These are phyloP conservation scores for Drosophila arizonae DNA, from an alignment of 1,140 invertebrate genomes.

Conservation along the genomic window DNA sequence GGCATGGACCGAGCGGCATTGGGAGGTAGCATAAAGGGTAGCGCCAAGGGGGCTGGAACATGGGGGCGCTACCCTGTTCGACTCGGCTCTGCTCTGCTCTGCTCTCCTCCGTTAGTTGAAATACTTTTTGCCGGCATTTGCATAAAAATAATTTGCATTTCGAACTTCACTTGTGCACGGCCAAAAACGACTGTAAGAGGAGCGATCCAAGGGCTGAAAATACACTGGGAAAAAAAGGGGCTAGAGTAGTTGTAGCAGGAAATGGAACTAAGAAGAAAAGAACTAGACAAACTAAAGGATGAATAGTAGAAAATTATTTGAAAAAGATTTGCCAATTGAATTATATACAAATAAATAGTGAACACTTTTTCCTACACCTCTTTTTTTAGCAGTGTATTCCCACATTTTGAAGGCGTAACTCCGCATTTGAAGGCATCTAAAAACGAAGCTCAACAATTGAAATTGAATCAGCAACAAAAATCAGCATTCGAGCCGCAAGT, in stretches of 20 bases:
- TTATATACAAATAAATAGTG: too few relatives aligned
- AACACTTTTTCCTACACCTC: too few relatives aligned
- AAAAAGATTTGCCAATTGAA: too few relatives aligned
- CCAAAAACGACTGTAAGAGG: background rate
- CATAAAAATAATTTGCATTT: constrained; percentile 68
- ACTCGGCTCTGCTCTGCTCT: background rate
- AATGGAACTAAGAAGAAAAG: too few relatives aligned
- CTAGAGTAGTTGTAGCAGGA: background rate
- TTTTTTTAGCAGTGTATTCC: background rate
- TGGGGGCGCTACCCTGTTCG: background rate
- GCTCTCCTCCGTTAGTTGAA: constrained; percentile 38
- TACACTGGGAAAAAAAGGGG: background rate
- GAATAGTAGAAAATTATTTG: too few relatives aligned
- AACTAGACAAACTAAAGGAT: too few relatives aligned
- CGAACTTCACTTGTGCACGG: constrained; percentile 31
- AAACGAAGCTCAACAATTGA: constrained; percentile 59
- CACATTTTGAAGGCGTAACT: constrained; percentile 12
- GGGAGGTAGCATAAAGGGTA: background rate
- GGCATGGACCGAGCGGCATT: background rate
- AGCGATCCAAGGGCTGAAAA: background rate
- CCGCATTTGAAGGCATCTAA: constrained; percentile 21
- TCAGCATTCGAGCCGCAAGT: constrained; percentile 61
- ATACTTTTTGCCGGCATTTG: constrained; percentile 59
- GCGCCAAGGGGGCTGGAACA: background rate
- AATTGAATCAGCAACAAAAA: constrained; percentile 64